A percentile compares a stretch with the other conserved stretches of the same genome.
These are phyloP conservation scores for Oxygymnocypris stewartii DNA, from an alignment of 2,113 vertebrate genomes.

Conservation along the genomic window DNA sequence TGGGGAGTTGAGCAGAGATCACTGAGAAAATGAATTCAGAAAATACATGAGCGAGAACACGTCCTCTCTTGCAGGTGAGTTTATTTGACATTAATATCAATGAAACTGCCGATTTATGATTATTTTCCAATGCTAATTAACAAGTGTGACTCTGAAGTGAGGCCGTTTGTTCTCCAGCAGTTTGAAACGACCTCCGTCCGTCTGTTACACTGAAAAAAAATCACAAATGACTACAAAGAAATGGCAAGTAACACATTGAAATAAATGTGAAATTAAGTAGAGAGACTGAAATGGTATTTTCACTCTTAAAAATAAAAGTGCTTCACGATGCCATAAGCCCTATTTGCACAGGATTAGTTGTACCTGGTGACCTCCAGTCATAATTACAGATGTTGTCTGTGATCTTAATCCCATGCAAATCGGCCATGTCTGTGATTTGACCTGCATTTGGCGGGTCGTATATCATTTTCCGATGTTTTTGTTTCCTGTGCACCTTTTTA, in stretches of 20 bases:
- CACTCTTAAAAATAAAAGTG: too few relatives aligned
- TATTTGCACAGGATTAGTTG: too few relatives aligned
- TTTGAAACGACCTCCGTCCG: not conserved
- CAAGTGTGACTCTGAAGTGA: not conserved
- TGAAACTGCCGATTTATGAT: conserved; percentile 43
- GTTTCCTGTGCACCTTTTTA: too few relatives aligned
- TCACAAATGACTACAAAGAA: not conserved
- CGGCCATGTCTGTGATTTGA: too few relatives aligned
- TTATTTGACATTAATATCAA: conserved; percentile 38
- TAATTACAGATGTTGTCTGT: too few relatives aligned
- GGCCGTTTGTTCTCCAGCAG: not conserved
- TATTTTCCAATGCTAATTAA: conserved; percentile 38
- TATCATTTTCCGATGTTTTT: too few relatives aligned
- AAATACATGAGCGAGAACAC: not conserved
- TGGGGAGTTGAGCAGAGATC: conserved; percentile 26
- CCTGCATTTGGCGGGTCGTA: too few relatives aligned
- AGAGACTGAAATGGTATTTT: too few relatives aligned
- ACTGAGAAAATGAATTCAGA: conserved; percentile 35
- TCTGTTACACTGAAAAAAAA: not conserved
- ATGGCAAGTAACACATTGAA: not conserved
- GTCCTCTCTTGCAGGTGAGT: conserved; percentile 30
- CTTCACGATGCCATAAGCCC: too few relatives aligned
- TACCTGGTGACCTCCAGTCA: too few relatives aligned
- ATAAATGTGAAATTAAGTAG: too few relatives aligned
- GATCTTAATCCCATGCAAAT: too few relatives aligned